phyloP scores from a whole-genome alignment of 2,797 vertebrate species.

The Neomorphus geoffroyi region DNA sequence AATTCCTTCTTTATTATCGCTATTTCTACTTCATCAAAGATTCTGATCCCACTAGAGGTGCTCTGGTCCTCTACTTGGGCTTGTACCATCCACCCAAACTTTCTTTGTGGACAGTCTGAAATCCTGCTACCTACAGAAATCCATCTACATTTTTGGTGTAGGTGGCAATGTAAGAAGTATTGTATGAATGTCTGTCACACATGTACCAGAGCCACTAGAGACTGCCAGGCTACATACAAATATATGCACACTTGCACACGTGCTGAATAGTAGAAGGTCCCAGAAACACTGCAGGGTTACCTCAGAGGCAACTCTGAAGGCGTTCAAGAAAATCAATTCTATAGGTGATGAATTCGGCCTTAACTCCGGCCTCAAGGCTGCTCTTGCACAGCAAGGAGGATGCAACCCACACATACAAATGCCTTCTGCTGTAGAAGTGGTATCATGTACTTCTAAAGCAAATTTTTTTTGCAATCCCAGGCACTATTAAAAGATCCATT shows the following conservation, averaged over 20 bases:
- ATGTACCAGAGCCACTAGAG: neutral
- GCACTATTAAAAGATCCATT: neutral
- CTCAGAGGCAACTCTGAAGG: neutral
- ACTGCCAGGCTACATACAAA: neutral
- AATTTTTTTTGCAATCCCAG: neutral
- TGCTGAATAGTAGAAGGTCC: neutral
- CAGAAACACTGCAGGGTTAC: neutral
- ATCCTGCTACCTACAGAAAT: neutral
- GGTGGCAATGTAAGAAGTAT: neutral
- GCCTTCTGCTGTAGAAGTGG: neutral
- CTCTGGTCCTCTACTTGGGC: neutral
- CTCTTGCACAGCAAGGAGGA: neutral
- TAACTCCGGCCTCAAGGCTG: neutral
- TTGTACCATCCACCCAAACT: neutral
- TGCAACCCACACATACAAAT: neutral
- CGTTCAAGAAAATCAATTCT: neutral
- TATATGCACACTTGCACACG: rapidly evolving
- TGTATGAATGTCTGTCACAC: neutral
- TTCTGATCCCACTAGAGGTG: neutral
- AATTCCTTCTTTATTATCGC: slow-evolving; percentile 9
- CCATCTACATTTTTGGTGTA: neutral
- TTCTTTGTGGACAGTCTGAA: neutral
- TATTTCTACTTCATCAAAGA: neutral
- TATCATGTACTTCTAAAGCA: neutral
- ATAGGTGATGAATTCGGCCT: neutral